These are phyloP conservation scores for Clavelina lepadiformis DNA, from an alignment of 23 tunicate genomes.

Conservation along the genomic window DNA sequence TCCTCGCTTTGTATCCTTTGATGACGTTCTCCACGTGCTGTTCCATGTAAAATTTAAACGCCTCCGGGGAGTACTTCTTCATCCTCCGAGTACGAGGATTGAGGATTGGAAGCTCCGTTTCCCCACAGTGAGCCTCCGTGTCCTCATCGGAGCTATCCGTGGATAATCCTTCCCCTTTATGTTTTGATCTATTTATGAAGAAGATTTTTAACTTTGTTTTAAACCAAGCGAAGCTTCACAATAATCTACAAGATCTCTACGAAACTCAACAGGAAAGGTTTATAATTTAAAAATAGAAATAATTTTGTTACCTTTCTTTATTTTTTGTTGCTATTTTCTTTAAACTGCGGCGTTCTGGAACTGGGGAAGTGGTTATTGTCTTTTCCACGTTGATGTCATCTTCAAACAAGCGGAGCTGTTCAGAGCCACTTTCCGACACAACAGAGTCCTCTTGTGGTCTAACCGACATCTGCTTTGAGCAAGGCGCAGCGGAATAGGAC, in stretches of 20 bases:
- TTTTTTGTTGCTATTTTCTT: no score
- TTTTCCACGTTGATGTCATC: constrained; percentile 33
- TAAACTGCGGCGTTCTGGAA: constrained; percentile 39
- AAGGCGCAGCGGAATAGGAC: constrained; percentile 74
- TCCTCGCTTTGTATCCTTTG: constrained; percentile 68
- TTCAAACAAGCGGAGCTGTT: constrained; percentile 1
- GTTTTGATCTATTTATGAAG: neutral
- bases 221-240: no score
- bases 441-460: constrained; percentile 11
- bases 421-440: neutral
- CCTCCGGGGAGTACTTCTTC: constrained; percentile 78
- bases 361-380: constrained; percentile 62
- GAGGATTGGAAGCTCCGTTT: constrained; percentile 15
- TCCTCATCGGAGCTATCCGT: constrained; percentile 4
- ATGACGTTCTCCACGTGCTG: constrained; percentile 90
- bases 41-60: constrained; percentile 96
- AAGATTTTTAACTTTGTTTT: constrained; percentile 1
- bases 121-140: constrained; percentile 4
- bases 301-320: no score
- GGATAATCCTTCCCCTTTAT: no score
- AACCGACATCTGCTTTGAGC: constrained; percentile 52
- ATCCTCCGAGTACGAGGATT: constrained; percentile 38
- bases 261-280: no score
- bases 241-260: no score
- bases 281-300: no score